Evolutionary conservation across 1,140 invertebrate species (phyloP), one percentile per base, ranked within the genome.

Genomic region (Eumaeus atala): DNA sequence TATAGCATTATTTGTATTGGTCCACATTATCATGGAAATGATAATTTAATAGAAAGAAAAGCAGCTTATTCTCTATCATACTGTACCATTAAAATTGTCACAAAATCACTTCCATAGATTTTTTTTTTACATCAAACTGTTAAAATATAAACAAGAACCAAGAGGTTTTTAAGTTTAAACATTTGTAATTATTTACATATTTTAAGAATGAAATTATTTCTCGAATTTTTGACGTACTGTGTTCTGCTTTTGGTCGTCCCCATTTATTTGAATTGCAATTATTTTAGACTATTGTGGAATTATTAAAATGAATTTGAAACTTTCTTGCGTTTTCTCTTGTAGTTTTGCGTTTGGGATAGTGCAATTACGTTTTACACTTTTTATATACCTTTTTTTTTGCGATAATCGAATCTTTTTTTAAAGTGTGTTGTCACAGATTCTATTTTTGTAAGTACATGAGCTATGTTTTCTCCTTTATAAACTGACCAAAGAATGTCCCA

Each of bases 221-320:
- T 52, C 51, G 28, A 54, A 53, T 54, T 56, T 64, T 59, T 47
- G 48, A 58, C 55, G 47, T 47, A 52, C 55, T 40, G 53, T 35
- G 52, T 59, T 63, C 56, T 59, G 61, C 62, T 65, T 69, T 67
- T 69, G 61, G 67, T 70, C 60, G 62, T 56, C 61, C 67, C 67
- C 53, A 50, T 67, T 70, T 66, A 62, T 69, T 74, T 75, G 62
- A 62, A 63, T 66, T 67, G 58, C 62, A 63, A 71, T 72, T 71
- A 70, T 72, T 80, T 79, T 76, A 74, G 74, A 84, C 64, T 79
- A 79, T 77, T 79, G 76, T 83, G 79, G 67, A 78, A 64, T 75
- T 74, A 85, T 85, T 85, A 85, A 85, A 85, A 82, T 81, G 77
- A 79, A 84, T 85, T 85, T 80, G 73, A 82, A 84, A 82, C 72